Conservation (phyloP, 2,888 invertebrate species). For the Leptopilina syphax region DNA sequence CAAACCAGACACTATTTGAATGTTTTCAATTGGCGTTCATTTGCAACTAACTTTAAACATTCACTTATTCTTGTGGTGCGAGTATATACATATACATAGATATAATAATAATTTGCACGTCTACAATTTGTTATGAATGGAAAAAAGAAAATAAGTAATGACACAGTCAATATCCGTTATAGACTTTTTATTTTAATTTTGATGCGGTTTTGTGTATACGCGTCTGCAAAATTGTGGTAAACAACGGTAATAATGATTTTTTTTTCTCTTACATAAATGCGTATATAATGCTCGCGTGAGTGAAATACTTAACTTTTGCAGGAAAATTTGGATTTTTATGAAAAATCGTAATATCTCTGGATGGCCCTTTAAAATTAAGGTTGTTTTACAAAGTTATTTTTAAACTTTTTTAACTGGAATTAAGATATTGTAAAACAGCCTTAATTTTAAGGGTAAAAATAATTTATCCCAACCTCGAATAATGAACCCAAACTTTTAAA, state of each 20-base stretch:
- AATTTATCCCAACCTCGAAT: no score
- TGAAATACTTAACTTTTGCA: not conserved
- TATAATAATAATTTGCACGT: not conserved
- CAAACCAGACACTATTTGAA: conserved; percentile 45
- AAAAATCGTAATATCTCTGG: no score
- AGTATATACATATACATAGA: no score
- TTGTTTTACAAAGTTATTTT: no score
- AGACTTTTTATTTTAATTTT: not conserved
- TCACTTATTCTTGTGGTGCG: conserved; percentile 32
- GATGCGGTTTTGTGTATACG: not conserved
- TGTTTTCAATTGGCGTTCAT: conserved; percentile 46
- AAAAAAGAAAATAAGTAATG: not conserved
- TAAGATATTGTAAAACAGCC: no score
- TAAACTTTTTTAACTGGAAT: no score
- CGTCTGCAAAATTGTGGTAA: conserved; percentile 2
- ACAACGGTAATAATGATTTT: not conserved
- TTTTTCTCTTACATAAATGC: not conserved
- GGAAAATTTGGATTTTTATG: not conserved
- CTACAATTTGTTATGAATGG: conserved; percentile 4
- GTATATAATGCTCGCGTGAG: not conserved
- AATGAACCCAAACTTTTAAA: no score
- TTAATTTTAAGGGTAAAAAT: no score
- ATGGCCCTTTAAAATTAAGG: no score
- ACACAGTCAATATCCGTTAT: conserved; percentile 21
- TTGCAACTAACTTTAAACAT: conserved; percentile 37